A percentile compares a stretch with the other conserved stretches of the same genome.
Conservation (phyloP, 2,113 vertebrate species). For the Gallinago jamesoni region DNA sequence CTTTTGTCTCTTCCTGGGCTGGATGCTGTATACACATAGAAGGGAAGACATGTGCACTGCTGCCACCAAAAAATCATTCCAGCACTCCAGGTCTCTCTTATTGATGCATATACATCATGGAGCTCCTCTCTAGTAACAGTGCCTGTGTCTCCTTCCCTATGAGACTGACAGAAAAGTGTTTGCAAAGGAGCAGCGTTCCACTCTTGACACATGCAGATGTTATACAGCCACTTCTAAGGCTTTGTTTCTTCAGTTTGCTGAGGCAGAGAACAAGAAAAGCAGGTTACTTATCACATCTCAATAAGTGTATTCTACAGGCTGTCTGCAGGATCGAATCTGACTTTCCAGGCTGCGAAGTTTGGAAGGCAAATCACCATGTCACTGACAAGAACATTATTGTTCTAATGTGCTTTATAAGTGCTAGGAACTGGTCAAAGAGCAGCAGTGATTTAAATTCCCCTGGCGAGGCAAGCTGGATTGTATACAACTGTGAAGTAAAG, state of each 20-base stretch:
- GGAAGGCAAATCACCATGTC: slow-evolving; percentile 38
- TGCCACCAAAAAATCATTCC: not conserved
- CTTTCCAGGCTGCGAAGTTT: not conserved
- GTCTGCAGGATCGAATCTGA: not conserved
- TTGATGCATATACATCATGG: not conserved
- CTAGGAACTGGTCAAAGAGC: slow-evolving; percentile 11
- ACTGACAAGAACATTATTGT: slow-evolving; percentile 33
- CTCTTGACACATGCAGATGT: not conserved
- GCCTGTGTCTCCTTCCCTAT: not conserved
- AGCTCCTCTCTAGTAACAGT: not conserved
- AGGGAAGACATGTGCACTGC: not conserved
- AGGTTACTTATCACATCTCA: not conserved
- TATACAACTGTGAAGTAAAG: not conserved
- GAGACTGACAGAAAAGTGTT: not conserved
- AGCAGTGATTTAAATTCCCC: slow-evolving; percentile 31
- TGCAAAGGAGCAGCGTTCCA: not conserved
- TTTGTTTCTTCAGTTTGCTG: not conserved
- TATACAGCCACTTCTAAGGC: not conserved
- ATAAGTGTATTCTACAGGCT: not conserved
- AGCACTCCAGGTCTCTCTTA: not conserved
- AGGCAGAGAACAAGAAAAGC: not conserved
- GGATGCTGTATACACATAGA: not conserved
- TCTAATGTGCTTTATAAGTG: slow-evolving; percentile 25
- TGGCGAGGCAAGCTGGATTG: not conserved
- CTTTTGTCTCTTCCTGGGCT: not conserved